Conservation (phyloP, 2,888 invertebrate species). For the Trichopria drosophilae region DNA sequence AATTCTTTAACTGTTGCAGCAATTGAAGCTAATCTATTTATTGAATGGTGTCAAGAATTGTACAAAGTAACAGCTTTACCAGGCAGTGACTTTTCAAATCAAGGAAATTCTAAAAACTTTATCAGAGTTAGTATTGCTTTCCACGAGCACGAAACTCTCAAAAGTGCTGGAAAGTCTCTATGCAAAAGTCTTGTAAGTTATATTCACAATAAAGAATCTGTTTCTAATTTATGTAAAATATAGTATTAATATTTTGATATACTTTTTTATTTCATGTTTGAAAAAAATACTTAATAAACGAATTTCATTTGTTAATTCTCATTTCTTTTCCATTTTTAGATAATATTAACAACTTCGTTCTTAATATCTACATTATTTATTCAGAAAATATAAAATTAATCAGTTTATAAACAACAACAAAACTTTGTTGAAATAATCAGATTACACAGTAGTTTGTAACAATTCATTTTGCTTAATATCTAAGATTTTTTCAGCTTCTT, state of each 20-base stretch:
- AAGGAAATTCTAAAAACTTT: conserved; percentile 52
- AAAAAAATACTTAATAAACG: too few species aligned
- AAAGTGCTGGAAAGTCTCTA: conserved; percentile 52
- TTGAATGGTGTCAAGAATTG: conserved; percentile 55
- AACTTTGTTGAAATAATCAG: neutral
- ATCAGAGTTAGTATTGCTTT: conserved; percentile 62
- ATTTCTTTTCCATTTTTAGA: conserved; percentile 8
- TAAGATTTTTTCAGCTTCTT: conserved; percentile 68
- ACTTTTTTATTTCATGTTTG: too few species aligned
- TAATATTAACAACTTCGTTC: conserved; percentile 2
- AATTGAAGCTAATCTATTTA: conserved; percentile 54
- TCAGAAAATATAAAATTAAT: neutral
- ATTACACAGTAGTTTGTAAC: conserved; percentile 58
- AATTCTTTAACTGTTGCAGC: conserved; percentile 33
- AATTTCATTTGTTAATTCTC: too few species aligned
- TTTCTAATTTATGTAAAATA: too few species aligned
- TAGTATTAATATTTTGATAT: too few species aligned
- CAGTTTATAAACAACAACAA: neutral
- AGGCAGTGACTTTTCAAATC: conserved; percentile 57
- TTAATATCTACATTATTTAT: too few species aligned
- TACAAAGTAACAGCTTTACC: conserved; percentile 59
- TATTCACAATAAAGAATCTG: conserved; percentile 38
- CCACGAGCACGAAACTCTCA: conserved; percentile 54
- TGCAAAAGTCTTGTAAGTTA: conserved; percentile 55
- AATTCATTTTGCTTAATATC: conserved; percentile 76